Conservation (phyloP, 2,113 vertebrate genomes). For the Cnemophilus loriae region DNA sequence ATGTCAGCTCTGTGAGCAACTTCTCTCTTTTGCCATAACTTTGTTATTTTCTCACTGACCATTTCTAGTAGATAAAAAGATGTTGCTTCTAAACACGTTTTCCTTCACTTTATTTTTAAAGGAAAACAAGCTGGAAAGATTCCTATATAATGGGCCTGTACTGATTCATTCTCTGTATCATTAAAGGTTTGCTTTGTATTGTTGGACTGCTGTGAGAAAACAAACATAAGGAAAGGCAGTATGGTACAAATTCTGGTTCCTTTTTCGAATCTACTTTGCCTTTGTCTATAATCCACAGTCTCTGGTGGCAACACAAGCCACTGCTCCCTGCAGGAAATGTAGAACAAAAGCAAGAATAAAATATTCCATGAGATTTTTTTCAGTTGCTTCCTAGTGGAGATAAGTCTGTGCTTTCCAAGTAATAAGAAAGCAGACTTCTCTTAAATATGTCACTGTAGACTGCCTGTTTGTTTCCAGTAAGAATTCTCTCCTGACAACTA, state of each 20-base stretch:
- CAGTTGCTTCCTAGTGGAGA: not conserved
- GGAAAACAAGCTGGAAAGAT: not conserved
- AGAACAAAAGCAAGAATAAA: constrained; percentile 27
- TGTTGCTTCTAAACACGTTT: not conserved
- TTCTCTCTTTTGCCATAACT: not conserved
- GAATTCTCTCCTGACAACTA: not conserved
- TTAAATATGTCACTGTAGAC: not conserved
- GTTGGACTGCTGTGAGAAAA: not conserved
- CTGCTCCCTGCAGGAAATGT: not conserved
- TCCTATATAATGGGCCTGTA: not conserved
- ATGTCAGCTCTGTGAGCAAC: not conserved
- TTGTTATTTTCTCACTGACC: not conserved
- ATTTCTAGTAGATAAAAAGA: not conserved
- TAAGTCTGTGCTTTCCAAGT: not conserved
- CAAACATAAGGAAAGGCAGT: not conserved
- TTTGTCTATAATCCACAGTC: not conserved
- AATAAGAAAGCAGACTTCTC: not conserved
- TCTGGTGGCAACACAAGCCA: not conserved
- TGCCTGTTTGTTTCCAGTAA: not conserved
- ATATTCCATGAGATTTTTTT: not conserved
- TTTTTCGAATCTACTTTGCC: not conserved
- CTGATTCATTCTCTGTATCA: not conserved
- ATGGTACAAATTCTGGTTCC: not conserved
- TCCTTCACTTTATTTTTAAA: not conserved
- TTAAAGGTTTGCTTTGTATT: not conserved